Evolutionary conservation across 2,888 invertebrate species (phyloP).

Genomic region (Arge pagana): DNA sequence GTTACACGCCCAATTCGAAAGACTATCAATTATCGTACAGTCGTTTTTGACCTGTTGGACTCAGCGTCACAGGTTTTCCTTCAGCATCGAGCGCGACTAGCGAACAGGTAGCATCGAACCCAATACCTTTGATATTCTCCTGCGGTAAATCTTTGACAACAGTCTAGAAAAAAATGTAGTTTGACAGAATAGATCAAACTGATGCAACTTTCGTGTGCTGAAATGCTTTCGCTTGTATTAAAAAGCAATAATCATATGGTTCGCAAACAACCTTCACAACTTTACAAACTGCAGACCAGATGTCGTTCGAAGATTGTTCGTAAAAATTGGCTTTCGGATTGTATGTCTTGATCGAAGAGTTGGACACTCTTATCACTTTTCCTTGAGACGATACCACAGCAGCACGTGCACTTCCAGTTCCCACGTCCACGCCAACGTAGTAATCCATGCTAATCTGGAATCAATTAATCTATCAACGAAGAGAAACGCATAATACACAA

Average conservation of each 20-base stretch:
- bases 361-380: conserved; percentile 67
- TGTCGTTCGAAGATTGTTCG: conserved; percentile 89
- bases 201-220: neutral
- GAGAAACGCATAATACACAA: neutral
- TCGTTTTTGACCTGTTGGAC: conserved; percentile 62
- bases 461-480: neutral
- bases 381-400: conserved; percentile 77
- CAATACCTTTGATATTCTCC: conserved; percentile 77
- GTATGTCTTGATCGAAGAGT: conserved; percentile 74
- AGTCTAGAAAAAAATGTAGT: conserved; percentile 59
- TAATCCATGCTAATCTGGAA: conserved; percentile 52
- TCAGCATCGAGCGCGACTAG: conserved; percentile 78
- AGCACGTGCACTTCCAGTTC: conserved; percentile 88
- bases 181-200: conserved; percentile 10
- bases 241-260: neutral
- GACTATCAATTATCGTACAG: neutral
- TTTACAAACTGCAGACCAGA: conserved; percentile 77
- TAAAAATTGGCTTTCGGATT: conserved; percentile 77
- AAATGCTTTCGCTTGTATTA: neutral
- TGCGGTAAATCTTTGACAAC: conserved; percentile 63
- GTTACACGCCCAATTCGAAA: neutral
- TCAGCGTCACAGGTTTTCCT: conserved; percentile 73
- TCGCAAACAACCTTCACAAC: conserved; percentile 73
- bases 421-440: conserved; percentile 91
- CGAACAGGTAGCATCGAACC: conserved; percentile 96